phyloP scores from a whole-genome alignment of 2,888 invertebrate species.

The Auanema freiburgensis region DNA sequence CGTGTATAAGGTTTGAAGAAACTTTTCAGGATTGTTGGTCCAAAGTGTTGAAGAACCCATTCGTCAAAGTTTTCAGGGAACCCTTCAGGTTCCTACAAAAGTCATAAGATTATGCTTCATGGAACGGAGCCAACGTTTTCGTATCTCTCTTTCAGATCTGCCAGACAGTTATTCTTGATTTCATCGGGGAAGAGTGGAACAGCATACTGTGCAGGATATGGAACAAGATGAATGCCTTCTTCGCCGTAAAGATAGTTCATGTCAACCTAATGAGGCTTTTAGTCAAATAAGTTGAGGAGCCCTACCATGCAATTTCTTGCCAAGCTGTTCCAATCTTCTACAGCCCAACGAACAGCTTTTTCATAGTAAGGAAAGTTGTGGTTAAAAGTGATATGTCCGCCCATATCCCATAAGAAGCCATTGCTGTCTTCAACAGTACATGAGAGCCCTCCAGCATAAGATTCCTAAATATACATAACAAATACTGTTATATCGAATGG shows the following conservation, averaged over 20 bases:
- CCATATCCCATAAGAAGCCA: constrained; percentile 65
- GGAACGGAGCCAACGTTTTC: constrained; percentile 45
- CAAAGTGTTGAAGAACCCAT: constrained; percentile 62
- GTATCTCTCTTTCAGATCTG: constrained; percentile 60
- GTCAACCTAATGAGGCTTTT: constrained; percentile 35
- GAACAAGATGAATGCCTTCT: constrained; percentile 59
- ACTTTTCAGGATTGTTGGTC: constrained; percentile 57
- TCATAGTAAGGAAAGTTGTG: constrained; percentile 64
- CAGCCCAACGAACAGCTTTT: constrained; percentile 61
- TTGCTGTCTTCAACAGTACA: constrained; percentile 59
- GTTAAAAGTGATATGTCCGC: constrained; percentile 63
- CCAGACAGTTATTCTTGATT: constrained; percentile 53
- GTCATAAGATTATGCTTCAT: not conserved
- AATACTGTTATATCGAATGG: not conserved
- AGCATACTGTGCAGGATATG: constrained; percentile 64
- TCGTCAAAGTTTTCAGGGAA: constrained; percentile 59
- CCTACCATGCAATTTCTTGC: constrained; percentile 59
- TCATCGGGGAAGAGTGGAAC: constrained; percentile 61
- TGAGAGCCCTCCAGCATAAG: constrained; percentile 59
- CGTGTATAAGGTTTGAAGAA: constrained; percentile 64
- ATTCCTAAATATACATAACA: constrained; percentile 29
- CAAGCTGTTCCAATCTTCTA: constrained; percentile 62
- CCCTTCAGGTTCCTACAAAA: constrained; percentile 22
- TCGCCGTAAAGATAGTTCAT: constrained; percentile 60
- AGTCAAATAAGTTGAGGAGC: not conserved